Conservation (phyloP, 2,888 invertebrate genomes). For the Erebia epiphron region DNA sequence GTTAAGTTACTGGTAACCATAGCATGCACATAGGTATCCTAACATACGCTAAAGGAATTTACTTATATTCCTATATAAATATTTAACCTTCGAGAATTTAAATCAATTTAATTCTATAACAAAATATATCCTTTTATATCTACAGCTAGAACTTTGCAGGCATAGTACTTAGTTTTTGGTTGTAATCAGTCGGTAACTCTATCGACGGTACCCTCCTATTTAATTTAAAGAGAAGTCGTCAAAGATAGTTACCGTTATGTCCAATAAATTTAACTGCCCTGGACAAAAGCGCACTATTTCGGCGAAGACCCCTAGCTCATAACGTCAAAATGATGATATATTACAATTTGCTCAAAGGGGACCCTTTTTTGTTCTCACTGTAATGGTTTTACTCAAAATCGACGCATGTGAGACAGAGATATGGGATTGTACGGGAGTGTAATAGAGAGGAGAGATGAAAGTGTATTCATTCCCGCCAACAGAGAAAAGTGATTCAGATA, state of each 20-base stretch:
- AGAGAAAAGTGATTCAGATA: constrained; percentile 70
- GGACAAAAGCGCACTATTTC: constrained; percentile 67
- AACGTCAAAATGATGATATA: constrained; percentile 81
- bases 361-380: constrained; percentile 81
- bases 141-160: too few relatives aligned
- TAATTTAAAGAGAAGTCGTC: constrained; percentile 26
- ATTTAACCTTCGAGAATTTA: too few relatives aligned
- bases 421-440: constrained; percentile 38
- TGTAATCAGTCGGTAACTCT: background rate
- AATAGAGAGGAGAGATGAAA: constrained; percentile 54
- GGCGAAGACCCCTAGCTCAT: constrained; percentile 69
- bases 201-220: background rate
- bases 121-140: too few relatives aligned
- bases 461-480: constrained; percentile 74
- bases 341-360: constrained; percentile 81
- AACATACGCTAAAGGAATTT: too few relatives aligned
- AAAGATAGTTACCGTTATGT: constrained; percentile 64
- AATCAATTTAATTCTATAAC: too few relatives aligned
- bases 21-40: too few relatives aligned
- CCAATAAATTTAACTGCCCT: constrained; percentile 71
- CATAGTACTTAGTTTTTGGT: too few relatives aligned
- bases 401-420: constrained; percentile 50
- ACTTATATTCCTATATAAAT: too few relatives aligned
- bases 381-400: constrained; percentile 81
- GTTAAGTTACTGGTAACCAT: too few relatives aligned